Evolutionary conservation across 2,113 vertebrate species (phyloP).

Genomic region (Chionis minor): DNA sequence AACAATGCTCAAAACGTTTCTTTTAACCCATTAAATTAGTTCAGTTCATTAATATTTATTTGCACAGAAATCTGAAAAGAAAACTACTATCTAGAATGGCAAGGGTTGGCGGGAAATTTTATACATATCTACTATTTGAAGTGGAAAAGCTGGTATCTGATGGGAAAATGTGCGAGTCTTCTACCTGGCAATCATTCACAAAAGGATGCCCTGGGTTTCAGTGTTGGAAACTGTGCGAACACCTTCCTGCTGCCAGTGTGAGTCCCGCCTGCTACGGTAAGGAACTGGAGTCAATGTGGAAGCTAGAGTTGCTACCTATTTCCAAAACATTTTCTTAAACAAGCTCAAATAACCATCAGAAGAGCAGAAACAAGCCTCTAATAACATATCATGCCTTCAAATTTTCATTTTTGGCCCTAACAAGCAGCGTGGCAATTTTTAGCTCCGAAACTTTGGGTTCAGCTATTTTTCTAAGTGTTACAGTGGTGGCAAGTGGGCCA

Average conservation of each 20-base stretch:
- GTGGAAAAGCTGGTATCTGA: background rate
- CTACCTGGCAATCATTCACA: background rate
- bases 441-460: background rate
- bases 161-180: background rate
- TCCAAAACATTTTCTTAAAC: background rate
- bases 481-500: background rate
- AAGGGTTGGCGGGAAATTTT: accelerated
- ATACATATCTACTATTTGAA: background rate
- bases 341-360: background rate
- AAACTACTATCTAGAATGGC: background rate
- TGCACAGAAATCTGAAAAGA: background rate
- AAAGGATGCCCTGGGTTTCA: background rate
- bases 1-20: background rate
- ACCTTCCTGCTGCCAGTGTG: background rate
- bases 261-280: background rate
- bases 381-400: background rate
- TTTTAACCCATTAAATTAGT: background rate
- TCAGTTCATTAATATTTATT: background rate
- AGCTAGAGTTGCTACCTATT: background rate
- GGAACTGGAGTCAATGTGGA: background rate
- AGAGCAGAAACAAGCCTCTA: background rate
- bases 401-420: background rate
- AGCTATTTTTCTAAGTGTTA: background rate
- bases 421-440: background rate
- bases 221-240: background rate